Evolutionary conservation across 2,113 vertebrate species (phyloP), one percentile per base, ranked within the genome.

Genomic region (Aphyosemion australe): DNA sequence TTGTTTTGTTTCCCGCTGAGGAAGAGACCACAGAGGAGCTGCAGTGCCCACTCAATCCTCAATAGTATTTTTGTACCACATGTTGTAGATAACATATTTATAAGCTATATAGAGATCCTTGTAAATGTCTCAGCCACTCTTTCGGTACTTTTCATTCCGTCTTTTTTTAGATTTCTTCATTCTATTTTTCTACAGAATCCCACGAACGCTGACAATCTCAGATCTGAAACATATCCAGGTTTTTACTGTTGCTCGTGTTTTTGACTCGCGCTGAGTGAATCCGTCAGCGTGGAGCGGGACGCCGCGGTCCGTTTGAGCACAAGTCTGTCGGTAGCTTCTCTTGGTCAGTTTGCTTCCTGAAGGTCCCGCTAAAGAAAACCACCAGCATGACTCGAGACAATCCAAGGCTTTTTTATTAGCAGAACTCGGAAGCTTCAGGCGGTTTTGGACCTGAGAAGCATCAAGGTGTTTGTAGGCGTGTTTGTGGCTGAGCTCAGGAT

Each of bases 81-180:
- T 37, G 90, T 93, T 94, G 93, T 94, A 95, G 94, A 94, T 93
- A 93, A 66, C 89, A 71, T 95, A 94, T 96, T 96, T 96, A 95
- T 96, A 93, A 98, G 93, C 94, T 92, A 94, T 92, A 89, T 93
- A 91, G 92, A 93, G 93, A 92, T 86, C 90, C 86, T 92, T 94
- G 92, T 95, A 94, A 94, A 95, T 94, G 75, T 93, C 84, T 91
- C 82, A 76, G 84, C 94, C 92, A 94, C 92, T 92, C 93, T 95
- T 95, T 94, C 94, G 93, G 90, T 94, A 92, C 93, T 93, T 91
- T 91, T 83, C 85, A 83, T 87, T 90, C 82, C 84, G 69, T 85
- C 80, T 87, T 83, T 81, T n/a, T 85, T 81, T 93, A 93, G 83
- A 94, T 88, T 82, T 90, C 90, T 86, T 94, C 87, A 84, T 92